Conservation (phyloP, 1,140 invertebrate genomes). For the Temnothorax nylanderi region DNA sequence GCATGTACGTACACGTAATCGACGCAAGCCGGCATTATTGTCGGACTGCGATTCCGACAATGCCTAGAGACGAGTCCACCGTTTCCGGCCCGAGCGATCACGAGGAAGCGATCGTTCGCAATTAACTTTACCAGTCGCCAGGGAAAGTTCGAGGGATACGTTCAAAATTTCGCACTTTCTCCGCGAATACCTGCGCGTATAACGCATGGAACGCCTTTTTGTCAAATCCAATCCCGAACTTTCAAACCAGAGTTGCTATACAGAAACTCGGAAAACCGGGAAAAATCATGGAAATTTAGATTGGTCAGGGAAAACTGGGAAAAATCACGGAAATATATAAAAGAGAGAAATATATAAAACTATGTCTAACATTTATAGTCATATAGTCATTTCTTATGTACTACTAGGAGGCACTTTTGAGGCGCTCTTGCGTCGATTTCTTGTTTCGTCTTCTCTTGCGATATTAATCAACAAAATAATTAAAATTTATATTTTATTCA, state of each 20-base stretch:
- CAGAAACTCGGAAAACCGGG: too few species aligned
- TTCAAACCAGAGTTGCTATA: not conserved
- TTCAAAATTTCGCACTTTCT: conserved; percentile 55
- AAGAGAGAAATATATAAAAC: too few species aligned
- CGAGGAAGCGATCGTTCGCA: conserved; percentile 34
- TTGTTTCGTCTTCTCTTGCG: too few species aligned
- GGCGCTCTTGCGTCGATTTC: too few species aligned
- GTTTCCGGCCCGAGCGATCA: conserved; percentile 4
- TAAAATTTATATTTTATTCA: too few species aligned
- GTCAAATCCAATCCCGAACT: conserved; percentile 6
- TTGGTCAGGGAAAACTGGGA: too few species aligned
- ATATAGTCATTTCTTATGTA: too few species aligned
- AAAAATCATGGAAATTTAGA: too few species aligned
- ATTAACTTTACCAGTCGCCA: conserved; percentile 24
- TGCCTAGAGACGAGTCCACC: not conserved
- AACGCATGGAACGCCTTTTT: not conserved
- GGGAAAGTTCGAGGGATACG: conserved; percentile 27
- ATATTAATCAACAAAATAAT: too few species aligned
- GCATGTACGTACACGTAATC: not conserved
- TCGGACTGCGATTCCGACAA: not conserved
- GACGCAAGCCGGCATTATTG: not conserved
- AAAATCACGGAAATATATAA: too few species aligned
- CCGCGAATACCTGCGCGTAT: conserved; percentile 31
- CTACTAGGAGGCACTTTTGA: too few species aligned
- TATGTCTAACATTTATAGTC: too few species aligned